phyloP scores from a whole-genome alignment of 2,797 vertebrate genomes.

The Falco columbarius region DNA sequence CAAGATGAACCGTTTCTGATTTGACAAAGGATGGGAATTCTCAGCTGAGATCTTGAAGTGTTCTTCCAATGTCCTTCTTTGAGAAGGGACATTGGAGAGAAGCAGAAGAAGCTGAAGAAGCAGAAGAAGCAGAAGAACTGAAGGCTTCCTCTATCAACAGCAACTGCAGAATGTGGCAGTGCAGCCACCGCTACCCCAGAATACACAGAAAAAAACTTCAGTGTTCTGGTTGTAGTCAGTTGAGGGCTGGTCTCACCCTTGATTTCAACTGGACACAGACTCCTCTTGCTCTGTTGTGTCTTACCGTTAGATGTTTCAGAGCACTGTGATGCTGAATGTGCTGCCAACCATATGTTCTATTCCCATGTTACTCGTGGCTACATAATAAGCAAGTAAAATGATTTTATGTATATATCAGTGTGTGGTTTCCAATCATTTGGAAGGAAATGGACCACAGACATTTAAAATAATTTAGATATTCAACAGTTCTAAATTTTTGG shows the following conservation, averaged over 20 bases:
- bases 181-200: neutral
- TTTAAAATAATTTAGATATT: neutral
- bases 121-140: neutral
- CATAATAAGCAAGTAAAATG: neutral
- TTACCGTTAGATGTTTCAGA: neutral
- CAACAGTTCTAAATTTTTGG: neutral
- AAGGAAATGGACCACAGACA: neutral
- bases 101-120: neutral
- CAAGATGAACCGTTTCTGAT: neutral
- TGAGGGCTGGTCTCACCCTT: neutral
- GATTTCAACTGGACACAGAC: neutral
- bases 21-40: neutral
- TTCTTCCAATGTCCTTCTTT: neutral
- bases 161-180: neutral
- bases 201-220: accelerated
- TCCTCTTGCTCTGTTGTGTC: neutral
- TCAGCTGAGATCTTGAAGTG: neutral
- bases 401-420: neutral
- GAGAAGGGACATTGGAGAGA: neutral
- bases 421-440: neutral
- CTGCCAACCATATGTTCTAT: neutral
- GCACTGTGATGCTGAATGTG: no score
- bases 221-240: neutral
- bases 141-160: neutral
- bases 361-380: neutral